Percentiles rank a stretch among this genome's conserved stretches.
phyloP scores from a whole-genome alignment of 2,888 invertebrate genomes.

The Amblyteles armatorius region DNA sequence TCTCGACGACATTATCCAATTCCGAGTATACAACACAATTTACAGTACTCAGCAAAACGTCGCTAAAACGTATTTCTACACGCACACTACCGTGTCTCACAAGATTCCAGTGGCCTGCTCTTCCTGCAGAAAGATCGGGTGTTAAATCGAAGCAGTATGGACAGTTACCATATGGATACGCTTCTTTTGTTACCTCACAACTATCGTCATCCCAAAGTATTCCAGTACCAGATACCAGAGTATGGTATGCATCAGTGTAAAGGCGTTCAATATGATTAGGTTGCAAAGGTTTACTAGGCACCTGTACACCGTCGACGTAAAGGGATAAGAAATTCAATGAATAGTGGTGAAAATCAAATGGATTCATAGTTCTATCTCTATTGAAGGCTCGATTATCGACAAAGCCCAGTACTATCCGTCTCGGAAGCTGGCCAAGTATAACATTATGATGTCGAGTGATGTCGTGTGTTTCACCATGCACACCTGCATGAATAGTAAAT shows the following conservation, averaged over 20 bases:
- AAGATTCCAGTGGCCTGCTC: background rate
- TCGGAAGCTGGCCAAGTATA: conserved; percentile 66
- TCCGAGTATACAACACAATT: background rate
- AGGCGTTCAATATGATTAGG: background rate
- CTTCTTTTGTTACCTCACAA: background rate
- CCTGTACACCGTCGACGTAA: too few relatives aligned
- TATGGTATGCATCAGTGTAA: background rate
- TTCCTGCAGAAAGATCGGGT: background rate
- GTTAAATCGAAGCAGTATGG: background rate
- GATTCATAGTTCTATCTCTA: conserved; percentile 42
- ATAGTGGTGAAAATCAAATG: too few relatives aligned
- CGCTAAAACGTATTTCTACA: background rate
- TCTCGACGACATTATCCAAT: background rate
- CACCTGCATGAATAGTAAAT: conserved; percentile 66
- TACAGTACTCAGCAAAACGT: background rate
- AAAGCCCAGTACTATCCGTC: conserved; percentile 48
- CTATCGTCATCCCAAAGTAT: background rate
- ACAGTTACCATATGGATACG: background rate
- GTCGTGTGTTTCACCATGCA: conserved; percentile 73
- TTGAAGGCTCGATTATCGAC: conserved; percentile 65
- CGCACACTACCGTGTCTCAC: background rate
- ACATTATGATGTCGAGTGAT: too few relatives aligned
- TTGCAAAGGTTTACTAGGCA: background rate
- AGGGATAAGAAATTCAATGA: background rate
- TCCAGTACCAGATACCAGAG: background rate